Evolutionary conservation across 2,797 vertebrate species (phyloP).

Genomic region (Propithecus deckenii): DNA sequence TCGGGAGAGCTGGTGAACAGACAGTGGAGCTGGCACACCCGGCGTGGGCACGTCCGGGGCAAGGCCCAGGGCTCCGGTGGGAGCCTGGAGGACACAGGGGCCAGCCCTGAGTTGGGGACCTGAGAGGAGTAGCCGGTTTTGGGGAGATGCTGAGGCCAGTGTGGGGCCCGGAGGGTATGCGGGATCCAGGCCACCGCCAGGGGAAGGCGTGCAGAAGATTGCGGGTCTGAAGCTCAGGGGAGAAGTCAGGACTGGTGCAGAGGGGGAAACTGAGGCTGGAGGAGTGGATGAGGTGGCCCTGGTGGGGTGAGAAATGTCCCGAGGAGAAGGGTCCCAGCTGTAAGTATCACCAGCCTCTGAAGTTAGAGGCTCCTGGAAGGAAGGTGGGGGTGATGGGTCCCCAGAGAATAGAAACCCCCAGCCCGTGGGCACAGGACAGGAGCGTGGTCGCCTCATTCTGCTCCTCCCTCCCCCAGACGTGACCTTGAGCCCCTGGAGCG

Average conservation of each 20-base stretch:
- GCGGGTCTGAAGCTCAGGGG: not conserved
- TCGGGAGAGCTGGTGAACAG: too few species aligned
- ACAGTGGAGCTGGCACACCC: rapidly evolving
- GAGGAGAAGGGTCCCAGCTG: not conserved
- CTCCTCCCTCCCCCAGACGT: constrained; percentile 85
- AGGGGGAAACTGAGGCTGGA: not conserved
- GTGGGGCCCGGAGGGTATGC: not conserved
- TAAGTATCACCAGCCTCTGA: not conserved
- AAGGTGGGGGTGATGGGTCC: not conserved
- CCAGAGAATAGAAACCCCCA: not conserved
- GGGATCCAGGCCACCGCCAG: too few species aligned
- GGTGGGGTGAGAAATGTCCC: not conserved
- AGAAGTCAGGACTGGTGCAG: not conserved
- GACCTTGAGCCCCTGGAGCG: constrained; percentile 91
- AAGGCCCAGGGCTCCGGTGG: not conserved
- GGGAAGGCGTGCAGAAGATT: not conserved
- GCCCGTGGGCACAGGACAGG: not conserved
- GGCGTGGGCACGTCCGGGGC: not conserved
- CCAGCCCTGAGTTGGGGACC: not conserved
- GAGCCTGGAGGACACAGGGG: not conserved
- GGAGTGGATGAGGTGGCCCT: not conserved
- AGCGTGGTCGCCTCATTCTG: not conserved
- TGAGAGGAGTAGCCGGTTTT: not conserved
- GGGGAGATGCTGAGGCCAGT: not conserved
- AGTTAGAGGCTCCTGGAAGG: not conserved